Percentiles rank a stretch among this genome's conserved stretches.
phyloP scores from a whole-genome alignment of 2,113 vertebrate species.

The Ammodytes dubius region DNA sequence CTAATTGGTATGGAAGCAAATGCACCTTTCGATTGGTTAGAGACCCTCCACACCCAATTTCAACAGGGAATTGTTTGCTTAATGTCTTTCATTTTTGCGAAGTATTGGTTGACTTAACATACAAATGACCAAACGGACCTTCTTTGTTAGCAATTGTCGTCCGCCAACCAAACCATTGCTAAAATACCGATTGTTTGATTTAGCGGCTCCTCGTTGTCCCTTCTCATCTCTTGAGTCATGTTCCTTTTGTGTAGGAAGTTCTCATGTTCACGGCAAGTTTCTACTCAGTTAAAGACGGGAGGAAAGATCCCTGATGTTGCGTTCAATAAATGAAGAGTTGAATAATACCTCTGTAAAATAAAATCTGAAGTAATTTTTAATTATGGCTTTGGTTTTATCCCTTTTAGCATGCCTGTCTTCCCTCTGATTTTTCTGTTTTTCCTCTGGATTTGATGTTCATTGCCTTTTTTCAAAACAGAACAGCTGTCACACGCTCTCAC shows the following conservation, averaged over 20 bases:
- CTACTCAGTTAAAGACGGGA: no score
- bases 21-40: slow-evolving; percentile 4
- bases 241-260: slow-evolving; percentile 13
- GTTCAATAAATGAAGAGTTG: no score
- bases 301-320: no score
- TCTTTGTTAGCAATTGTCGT: neutral
- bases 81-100: neutral
- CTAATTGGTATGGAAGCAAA: slow-evolving; percentile 54
- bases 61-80: slow-evolving; percentile 6
- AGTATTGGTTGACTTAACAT: neutral
- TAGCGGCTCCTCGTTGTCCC: neutral
- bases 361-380: no score
- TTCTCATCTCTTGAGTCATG: neutral
- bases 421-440: slow-evolving; percentile 40
- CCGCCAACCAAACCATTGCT: neutral
- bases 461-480: slow-evolving; percentile 19
- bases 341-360: no score
- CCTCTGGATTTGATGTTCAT: slow-evolving; percentile 37
- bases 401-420: slow-evolving; percentile 26
- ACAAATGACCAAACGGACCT: neutral
- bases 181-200: neutral
- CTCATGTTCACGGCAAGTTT: neutral
- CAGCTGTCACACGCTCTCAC: neutral
- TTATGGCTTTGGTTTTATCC: neutral
- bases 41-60: slow-evolving; percentile 3